phyloP scores from a whole-genome alignment of 2,113 vertebrate species.

The mouse (Mus musculus) region GRCm39 chr2:38071501-38072000 shows the following conservation, averaged over 20 bases:
- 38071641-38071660: no score
- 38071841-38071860: slow-evolving; percentile 59
- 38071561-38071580: background rate
- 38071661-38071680: background rate
- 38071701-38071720: slow-evolving; percentile 49
- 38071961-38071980: slow-evolving; percentile 38
- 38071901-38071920: slow-evolving; percentile 57
- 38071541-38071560: background rate
- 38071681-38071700: background rate
- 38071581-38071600: background rate
- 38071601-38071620: background rate
- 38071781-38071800: slow-evolving; percentile 38
- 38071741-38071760: slow-evolving; percentile 23
- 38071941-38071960: slow-evolving; percentile 63
- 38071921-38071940: slow-evolving; percentile 15
- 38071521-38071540: background rate
- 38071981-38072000: background rate
- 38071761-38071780: slow-evolving; percentile 55
- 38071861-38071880: slow-evolving; percentile 63
- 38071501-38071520: background rate
- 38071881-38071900: slow-evolving; percentile 52
- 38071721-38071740: slow-evolving; percentile 43
- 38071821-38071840: slow-evolving; percentile 64
- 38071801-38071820: slow-evolving; percentile 49
- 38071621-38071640: background rate